A percentile compares a stretch with the other conserved stretches of the same genome.
phyloP scores from a whole-genome alignment of 2,888 invertebrate genomes.

The Drosophila basisetae region DNA sequence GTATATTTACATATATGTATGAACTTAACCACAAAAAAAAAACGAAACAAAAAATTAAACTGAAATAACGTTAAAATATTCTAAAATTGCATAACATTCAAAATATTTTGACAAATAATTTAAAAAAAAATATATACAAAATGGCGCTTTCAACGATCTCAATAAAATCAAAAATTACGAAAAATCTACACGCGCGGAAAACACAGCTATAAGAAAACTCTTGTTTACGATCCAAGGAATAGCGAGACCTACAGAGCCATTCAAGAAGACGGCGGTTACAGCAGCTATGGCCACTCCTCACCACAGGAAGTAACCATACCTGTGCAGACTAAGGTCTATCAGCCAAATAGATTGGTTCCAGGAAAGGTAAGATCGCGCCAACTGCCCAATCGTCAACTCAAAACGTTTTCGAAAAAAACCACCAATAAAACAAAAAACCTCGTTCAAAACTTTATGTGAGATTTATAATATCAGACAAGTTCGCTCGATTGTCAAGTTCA shows the following conservation, averaged over 20 bases:
- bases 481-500: conserved; percentile 58
- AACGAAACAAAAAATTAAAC: conserved; percentile 50
- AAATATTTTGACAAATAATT: conserved; percentile 53
- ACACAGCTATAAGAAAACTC: conserved; percentile 88
- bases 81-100: conserved; percentile 65
- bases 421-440: conserved; percentile 11
- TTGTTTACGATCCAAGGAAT: conserved; percentile 94
- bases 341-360: conserved; percentile 86
- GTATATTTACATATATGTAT: conserved; percentile 60
- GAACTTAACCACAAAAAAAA: conserved; percentile 63
- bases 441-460: conserved; percentile 51
- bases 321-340: conserved; percentile 91
- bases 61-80: conserved; percentile 57
- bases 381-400: conserved; percentile 56
- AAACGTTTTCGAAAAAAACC: conserved; percentile 30
- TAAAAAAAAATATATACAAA: conserved; percentile 27
- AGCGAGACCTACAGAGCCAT: conserved; percentile 95
- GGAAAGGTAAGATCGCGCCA: conserved; percentile 87
- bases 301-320: conserved; percentile 90
- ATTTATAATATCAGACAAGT: conserved; percentile 55
- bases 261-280: conserved; percentile 88
- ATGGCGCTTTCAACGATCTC: conserved; percentile 71
- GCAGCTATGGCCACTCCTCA: conserved; percentile 88
- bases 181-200: conserved; percentile 52
- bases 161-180: conserved; percentile 38